Percentiles rank a stretch among this genome's conserved stretches.
These are phyloP conservation scores for Trachymyrmex cornetzi DNA, from an alignment of 1,140 invertebrate genomes.

Conservation along the genomic window DNA sequence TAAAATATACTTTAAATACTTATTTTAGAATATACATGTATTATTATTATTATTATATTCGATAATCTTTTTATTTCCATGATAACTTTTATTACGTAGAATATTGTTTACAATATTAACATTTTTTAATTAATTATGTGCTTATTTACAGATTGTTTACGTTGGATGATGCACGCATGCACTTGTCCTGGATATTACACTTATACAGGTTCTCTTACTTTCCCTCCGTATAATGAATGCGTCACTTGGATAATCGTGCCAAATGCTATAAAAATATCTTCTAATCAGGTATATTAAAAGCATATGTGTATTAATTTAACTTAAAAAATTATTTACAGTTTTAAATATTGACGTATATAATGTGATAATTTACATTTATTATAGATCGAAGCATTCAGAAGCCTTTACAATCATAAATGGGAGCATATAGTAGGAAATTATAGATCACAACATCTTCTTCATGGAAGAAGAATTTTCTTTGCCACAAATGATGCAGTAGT, in stretches of 20 bases:
- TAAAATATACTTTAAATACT: too few relatives aligned
- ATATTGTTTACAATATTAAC: neutral
- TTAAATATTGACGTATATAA: constrained; percentile 52
- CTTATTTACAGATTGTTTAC: constrained; percentile 67
- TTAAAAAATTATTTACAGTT: neutral
- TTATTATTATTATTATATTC: constrained; percentile 14
- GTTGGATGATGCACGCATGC: constrained; percentile 71
- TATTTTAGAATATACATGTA: neutral
- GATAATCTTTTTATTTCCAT: neutral
- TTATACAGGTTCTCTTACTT: constrained; percentile 91
- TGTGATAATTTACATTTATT: constrained; percentile 26
- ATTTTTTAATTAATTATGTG: constrained; percentile 6
- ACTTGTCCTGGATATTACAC: constrained; percentile 86
- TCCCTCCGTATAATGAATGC: constrained; percentile 90
- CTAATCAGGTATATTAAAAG: constrained; percentile 88
- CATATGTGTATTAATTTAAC: constrained; percentile 64
- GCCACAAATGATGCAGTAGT: constrained; percentile 30
- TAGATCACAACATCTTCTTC: constrained; percentile 69
- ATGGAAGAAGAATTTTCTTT: constrained; percentile 69
- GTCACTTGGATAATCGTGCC: constrained; percentile 93
- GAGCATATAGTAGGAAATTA: constrained; percentile 67
- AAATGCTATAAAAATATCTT: constrained; percentile 90
- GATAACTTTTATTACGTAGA: neutral
- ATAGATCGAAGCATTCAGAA: constrained; percentile 73
- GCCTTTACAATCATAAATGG: constrained; percentile 57